phyloP scores from a whole-genome alignment of 2,797 vertebrate species.

The Steatocranus sp. region DNA sequence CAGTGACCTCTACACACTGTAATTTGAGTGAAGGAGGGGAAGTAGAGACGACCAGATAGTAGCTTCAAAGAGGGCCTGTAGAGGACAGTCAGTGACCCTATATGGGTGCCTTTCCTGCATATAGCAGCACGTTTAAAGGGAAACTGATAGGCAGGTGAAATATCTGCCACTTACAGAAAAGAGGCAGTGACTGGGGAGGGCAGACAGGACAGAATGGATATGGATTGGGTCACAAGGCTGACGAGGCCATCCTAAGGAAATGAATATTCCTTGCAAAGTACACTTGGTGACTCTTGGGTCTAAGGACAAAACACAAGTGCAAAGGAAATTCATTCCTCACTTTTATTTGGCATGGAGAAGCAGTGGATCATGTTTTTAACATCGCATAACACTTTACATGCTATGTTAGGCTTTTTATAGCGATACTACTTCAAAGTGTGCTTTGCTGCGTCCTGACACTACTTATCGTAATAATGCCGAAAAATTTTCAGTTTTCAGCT shows the following conservation, averaged over 20 bases:
- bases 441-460: neutral
- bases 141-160: slow-evolving; percentile 81
- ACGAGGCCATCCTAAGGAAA: slow-evolving; percentile 78
- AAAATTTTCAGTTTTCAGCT: neutral
- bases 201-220: slow-evolving; percentile 77
- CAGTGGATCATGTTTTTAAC: slow-evolving; percentile 20
- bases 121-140: slow-evolving; percentile 79
- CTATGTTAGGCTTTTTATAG: slow-evolving; percentile 18
- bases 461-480: neutral
- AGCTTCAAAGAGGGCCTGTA: slow-evolving; percentile 57
- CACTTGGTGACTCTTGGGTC: slow-evolving; percentile 72
- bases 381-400: slow-evolving; percentile 3
- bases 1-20: slow-evolving; percentile 60
- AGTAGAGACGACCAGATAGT: slow-evolving; percentile 58
- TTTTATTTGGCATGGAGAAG: slow-evolving; percentile 49
- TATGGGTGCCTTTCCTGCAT: slow-evolving; percentile 79
- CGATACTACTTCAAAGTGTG: slow-evolving; percentile 14
- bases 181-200: slow-evolving; percentile 69
- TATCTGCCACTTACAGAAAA: slow-evolving; percentile 80
- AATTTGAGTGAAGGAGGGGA: slow-evolving; percentile 63
- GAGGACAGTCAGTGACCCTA: slow-evolving; percentile 79
- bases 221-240: slow-evolving; percentile 80
- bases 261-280: slow-evolving; percentile 78
- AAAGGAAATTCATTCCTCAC: slow-evolving; percentile 58
- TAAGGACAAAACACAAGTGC: slow-evolving; percentile 67